Evolutionary conservation across 2,888 invertebrate genomes (phyloP), one percentile per base, ranked within the genome.

Genomic region (Meteorus colon): DNA sequence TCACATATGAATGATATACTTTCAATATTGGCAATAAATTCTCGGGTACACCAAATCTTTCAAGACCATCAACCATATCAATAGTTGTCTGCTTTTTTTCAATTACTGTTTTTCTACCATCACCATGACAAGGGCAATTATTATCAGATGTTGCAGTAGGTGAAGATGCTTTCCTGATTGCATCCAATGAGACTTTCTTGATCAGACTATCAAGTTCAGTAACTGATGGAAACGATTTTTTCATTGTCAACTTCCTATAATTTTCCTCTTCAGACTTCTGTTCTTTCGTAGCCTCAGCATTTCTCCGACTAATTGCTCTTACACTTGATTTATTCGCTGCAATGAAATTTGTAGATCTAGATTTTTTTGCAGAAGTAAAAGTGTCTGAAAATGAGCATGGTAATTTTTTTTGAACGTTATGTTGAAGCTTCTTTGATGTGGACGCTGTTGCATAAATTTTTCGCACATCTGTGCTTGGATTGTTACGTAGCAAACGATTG

Each of bases 41-140:
- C 2, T 81, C 75, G 0, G 88, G 87, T 24, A 88, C 79, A 69
- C 84, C 84, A 69, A 82, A 83, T 63, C 79, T 71, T 68, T 83
- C 83, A 16, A 89, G 74, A 24, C 84, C 85, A 63, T 88, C 85
- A 10, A 85, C 76, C 14, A 84, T 74, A 67, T 86, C 84, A 3
- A 86, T 75, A 37, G 76, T 79, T 24, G 78, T 78, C 1, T 79
- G 51, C 60, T 69, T 68, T 2, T 78, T 78, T 74, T 86, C 79
- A n/a, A 83, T 80, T 10, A 83, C 66, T 12, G 75, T 55, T 74
- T 79, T 78, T 41, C 74, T 71, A 74, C 82, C 75, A n/a, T 80
- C 51, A 45, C 79, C 81, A 60, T 88, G 87, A 60, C 83, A 73
- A 1, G 85, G 84, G 78, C 88, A 88, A 62, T 84, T 75, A 0